Evolutionary conservation across 2,113 vertebrate species (phyloP).

Genomic region (Triplophysa tibetana): DNA sequence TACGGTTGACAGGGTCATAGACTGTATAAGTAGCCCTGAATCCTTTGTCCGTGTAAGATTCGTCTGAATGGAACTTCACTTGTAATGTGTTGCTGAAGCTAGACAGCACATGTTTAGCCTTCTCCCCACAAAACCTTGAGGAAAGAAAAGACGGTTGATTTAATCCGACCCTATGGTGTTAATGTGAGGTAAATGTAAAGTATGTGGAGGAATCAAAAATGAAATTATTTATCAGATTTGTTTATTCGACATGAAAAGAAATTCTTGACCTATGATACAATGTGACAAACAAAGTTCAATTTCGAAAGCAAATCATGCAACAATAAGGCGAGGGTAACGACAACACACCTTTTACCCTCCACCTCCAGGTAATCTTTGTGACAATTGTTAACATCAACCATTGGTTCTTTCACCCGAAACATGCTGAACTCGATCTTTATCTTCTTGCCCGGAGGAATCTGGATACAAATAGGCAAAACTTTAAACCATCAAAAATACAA

Average conservation of each 20-base stretch:
- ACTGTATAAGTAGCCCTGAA: constrained; percentile 69
- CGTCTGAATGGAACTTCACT: constrained; percentile 73
- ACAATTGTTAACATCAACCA: constrained; percentile 64
- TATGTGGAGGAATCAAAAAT: too few relatives aligned
- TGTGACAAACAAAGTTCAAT: too few relatives aligned
- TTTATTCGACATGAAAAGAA: too few relatives aligned
- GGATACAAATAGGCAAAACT: constrained; percentile 20
- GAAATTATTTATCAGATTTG: too few relatives aligned
- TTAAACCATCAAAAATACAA: too few relatives aligned
- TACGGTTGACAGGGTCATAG: constrained; percentile 73
- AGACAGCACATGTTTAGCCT: constrained; percentile 59
- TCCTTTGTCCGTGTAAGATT: constrained; percentile 77
- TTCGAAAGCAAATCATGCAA: too few relatives aligned
- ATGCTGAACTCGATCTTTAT: constrained; percentile 71
- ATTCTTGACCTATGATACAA: too few relatives aligned
- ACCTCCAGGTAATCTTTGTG: constrained; percentile 77
- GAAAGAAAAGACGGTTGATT: not conserved
- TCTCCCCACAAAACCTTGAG: constrained; percentile 75
- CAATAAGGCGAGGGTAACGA: not conserved
- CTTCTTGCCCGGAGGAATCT: constrained; percentile 65
- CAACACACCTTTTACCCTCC: constrained; percentile 66
- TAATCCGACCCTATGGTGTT: too few relatives aligned
- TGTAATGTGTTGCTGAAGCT: constrained; percentile 59
- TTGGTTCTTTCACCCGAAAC: constrained; percentile 78
- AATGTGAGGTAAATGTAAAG: too few relatives aligned